Evolutionary conservation across 2,888 invertebrate species (phyloP).

Genomic region (Ectobius pallidus): DNA sequence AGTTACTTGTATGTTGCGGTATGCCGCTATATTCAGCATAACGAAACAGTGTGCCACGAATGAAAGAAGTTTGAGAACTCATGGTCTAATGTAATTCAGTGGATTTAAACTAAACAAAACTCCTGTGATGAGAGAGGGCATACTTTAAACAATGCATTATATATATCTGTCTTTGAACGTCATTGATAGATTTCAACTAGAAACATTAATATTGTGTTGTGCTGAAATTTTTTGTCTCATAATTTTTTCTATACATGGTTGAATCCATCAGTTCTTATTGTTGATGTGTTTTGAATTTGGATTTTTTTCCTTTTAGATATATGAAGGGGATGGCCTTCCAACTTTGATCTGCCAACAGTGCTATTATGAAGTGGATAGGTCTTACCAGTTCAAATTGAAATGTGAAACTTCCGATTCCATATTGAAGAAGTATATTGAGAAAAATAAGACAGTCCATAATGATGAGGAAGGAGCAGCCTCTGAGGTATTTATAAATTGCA

Average conservation of each 20-base stretch:
- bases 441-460: no score
- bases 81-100: no score
- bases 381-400: slow-evolving; percentile 59
- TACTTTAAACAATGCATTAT: no score
- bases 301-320: slow-evolving; percentile 51
- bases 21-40: no score
- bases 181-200: not conserved
- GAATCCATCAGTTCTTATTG: not conserved
- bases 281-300: not conserved
- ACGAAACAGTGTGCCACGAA: no score
- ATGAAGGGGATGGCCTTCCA: slow-evolving; percentile 58
- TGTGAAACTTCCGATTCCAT: slow-evolving; percentile 58
- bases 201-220: not conserved
- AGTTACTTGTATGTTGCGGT: no score
- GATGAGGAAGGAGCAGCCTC: slow-evolving; percentile 23
- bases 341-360: slow-evolving; percentile 60
- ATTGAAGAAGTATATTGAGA: slow-evolving; percentile 52
- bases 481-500: slow-evolving; percentile 6
- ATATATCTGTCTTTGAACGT: not conserved
- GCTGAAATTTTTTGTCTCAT: not conserved
- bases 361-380: slow-evolving; percentile 58
- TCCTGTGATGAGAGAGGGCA: no score
- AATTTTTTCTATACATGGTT: not conserved
- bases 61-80: no score
- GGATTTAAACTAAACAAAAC: no score